Percentiles rank a stretch among this genome's conserved stretches.
Conservation (phyloP, 2,797 vertebrate genomes). For the Spheniscus humboldti region DNA sequence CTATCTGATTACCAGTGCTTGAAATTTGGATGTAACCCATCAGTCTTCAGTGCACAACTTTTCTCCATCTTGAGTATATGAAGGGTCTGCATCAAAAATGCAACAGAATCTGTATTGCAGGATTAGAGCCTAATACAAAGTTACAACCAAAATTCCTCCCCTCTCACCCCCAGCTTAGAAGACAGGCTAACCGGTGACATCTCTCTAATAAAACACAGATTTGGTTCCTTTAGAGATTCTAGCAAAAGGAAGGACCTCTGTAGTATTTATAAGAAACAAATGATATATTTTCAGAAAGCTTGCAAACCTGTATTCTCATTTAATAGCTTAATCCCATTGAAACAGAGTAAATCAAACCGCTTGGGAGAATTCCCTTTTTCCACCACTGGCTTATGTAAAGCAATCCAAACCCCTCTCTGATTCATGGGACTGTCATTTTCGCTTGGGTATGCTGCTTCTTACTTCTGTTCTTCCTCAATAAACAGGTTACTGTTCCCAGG, state of each 20-base stretch:
- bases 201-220: background rate
- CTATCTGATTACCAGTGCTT: background rate
- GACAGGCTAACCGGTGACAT: background rate
- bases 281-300: background rate
- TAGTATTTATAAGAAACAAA: background rate
- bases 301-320: background rate
- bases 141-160: background rate
- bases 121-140: background rate
- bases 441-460: background rate
- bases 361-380: background rate
- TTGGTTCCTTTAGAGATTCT: background rate
- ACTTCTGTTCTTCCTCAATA: background rate
- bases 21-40: background rate
- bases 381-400: background rate
- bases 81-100: background rate
- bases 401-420: background rate
- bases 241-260: background rate
- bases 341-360: background rate
- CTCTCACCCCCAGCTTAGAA: background rate
- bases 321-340: background rate
- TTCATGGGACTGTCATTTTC: conserved; percentile 10
- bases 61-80: background rate
- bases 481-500: background rate
- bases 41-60: background rate
- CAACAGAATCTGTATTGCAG: background rate